phyloP scores from a whole-genome alignment of 2,888 invertebrate species.

The Hypsopygia costalis region DNA sequence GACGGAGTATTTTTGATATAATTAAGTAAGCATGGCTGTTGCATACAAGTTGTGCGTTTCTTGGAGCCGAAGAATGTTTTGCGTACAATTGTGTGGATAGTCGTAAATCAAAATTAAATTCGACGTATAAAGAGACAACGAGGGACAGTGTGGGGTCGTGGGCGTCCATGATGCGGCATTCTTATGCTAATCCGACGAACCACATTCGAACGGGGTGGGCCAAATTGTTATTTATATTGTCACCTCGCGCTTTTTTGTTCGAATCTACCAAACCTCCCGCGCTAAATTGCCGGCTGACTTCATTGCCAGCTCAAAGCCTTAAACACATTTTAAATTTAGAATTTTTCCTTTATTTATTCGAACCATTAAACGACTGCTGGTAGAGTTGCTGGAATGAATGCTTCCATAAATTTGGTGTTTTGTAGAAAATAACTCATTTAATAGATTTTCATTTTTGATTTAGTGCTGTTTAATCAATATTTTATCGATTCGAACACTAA shows the following conservation, averaged over 20 bases:
- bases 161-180: slow-evolving; percentile 74
- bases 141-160: slow-evolving; percentile 64
- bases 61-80: slow-evolving; percentile 43
- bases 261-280: slow-evolving; percentile 46
- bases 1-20: no score
- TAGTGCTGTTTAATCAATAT: no score
- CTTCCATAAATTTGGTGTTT: no score
- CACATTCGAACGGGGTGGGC: slow-evolving; percentile 76
- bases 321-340: slow-evolving; percentile 13
- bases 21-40: not conserved
- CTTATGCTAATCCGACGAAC: slow-evolving; percentile 77
- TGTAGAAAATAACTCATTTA: no score
- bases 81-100: slow-evolving; percentile 67
- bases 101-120: slow-evolving; percentile 80
- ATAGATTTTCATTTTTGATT: no score
- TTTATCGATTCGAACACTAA: no score
- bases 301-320: slow-evolving; percentile 28
- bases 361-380: slow-evolving; percentile 8
- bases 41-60: not conserved
- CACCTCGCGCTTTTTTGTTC: slow-evolving; percentile 71
- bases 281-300: slow-evolving; percentile 59
- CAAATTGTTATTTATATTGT: slow-evolving; percentile 81
- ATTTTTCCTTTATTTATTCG: slow-evolving; percentile 2
- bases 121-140: slow-evolving; percentile 74
- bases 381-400: slow-evolving; percentile 4